Base-by-base conservation (phyloP, 1,140 invertebrate species). In the Drosophila santomea region DNA sequence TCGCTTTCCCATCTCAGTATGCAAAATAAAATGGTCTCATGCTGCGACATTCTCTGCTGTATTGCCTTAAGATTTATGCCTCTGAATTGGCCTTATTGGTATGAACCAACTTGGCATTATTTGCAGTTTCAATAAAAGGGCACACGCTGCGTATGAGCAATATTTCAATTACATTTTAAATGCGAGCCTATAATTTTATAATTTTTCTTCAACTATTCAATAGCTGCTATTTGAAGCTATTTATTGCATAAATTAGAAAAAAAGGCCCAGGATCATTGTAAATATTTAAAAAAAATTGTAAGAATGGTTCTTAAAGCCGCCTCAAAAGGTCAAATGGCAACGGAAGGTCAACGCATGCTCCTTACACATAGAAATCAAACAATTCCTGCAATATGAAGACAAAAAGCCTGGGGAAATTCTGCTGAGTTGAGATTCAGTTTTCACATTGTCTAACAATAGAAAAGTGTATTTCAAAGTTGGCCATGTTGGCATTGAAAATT, bases 71-170 rank as follows among this genome's bases (percentile, higher is more conserved):
- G 75, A 78, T 78, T 78, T 72, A 78, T 78, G 76, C 56, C 76
- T 77, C 47, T 52, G 39, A 50, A 41, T 60, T 32, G 55, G 25
- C 15, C 12, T 43, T 25, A 23, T 20, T 12, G 38, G 23, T 57
- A 4, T 17, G 55, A 3, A 17, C 23, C 15, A 4, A 11, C 20
- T 25, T 56, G 25, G 38, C n/a, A 17, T 8, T 38, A 12, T 25
- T 10, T 43, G 47, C 66, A 74, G 50, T 47, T 56, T 62, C 76
- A 80, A 80, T 79, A 75, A 79, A 75, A 79, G 76, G 76, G 61
- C 41, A 35, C 76, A 80, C 39, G 77, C 77, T 80, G 78, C 32
- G 50, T 36, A 52, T 52, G 50, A 52, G 50, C 32, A 36, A 52
- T 52, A 52, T 52, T 36, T 52, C 66, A 80, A 80, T 72, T 75